phyloP scores from a whole-genome alignment of 2,888 invertebrate species.

The Drosophila putrida region DNA sequence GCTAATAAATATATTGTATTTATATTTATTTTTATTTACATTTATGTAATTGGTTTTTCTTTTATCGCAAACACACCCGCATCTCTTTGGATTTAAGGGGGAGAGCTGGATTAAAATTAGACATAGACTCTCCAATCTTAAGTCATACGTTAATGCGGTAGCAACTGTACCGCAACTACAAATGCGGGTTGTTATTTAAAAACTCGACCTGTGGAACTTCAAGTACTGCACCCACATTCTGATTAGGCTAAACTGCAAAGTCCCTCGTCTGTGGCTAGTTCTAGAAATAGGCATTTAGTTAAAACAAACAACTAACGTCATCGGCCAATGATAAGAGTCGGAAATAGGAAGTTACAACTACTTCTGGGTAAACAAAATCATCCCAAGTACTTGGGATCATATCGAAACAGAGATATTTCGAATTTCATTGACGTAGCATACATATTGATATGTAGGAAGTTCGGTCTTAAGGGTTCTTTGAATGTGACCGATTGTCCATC shows the following conservation, averaged over 20 bases:
- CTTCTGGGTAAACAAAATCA: background rate
- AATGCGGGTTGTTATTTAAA: slow-evolving; percentile 38
- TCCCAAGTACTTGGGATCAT: background rate
- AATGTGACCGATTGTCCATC: slow-evolving; percentile 3
- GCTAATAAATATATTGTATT: slow-evolving; percentile 10
- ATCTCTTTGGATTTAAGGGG: slow-evolving; percentile 5
- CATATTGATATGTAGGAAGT: slow-evolving; percentile 14
- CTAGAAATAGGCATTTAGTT: background rate
- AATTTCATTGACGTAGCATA: slow-evolving; percentile 1
- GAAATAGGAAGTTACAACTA: slow-evolving; percentile 11
- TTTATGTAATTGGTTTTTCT: background rate
- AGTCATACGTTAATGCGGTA: slow-evolving; percentile 19
- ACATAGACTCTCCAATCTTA: slow-evolving; percentile 20
- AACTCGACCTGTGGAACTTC: background rate
- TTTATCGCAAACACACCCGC: slow-evolving; percentile 40
- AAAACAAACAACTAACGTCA: slow-evolving; percentile 8
- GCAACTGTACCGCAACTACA: slow-evolving; percentile 11
- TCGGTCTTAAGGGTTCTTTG: slow-evolving; percentile 12
- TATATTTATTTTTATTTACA: background rate
- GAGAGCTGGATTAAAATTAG: slow-evolving; percentile 22
- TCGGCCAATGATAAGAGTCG: slow-evolving; percentile 7
- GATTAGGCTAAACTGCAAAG: background rate
- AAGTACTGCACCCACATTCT: slow-evolving; percentile 26
- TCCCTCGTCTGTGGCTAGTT: slow-evolving; percentile 4
- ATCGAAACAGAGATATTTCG: background rate